Evolutionary conservation across 2,113 vertebrate genomes (phyloP).

Genomic region (Petromus typicus): DNA sequence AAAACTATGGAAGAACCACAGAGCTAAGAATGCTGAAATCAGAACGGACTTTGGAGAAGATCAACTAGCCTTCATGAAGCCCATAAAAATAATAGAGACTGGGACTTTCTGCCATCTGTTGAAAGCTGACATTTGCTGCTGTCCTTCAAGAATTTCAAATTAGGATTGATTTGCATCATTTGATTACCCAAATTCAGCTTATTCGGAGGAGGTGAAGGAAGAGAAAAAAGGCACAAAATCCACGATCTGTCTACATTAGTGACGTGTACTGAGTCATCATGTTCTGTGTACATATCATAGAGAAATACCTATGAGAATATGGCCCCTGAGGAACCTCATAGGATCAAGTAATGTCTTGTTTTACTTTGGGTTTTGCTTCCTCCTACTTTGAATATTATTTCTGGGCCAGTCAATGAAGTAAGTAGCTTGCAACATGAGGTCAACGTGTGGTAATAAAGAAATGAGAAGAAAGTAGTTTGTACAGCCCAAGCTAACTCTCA

Average conservation of each 20-base stretch:
- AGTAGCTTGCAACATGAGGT: not conserved
- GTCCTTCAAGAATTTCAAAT: not conserved
- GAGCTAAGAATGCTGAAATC: not conserved
- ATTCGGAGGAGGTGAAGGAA: not conserved
- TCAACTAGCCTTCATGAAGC: not conserved
- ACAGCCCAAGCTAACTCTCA: not conserved
- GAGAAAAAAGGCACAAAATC: not conserved
- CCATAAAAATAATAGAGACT: not conserved
- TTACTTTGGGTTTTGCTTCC: not conserved
- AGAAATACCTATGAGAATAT: not conserved
- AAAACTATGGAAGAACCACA: conserved; percentile 5
- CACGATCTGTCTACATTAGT: not conserved
- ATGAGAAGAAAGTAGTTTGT: not conserved
- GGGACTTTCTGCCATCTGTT: not conserved
- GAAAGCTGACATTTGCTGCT: not conserved
- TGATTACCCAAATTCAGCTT: not conserved
- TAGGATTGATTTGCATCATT: not conserved
- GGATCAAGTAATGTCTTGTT: not conserved
- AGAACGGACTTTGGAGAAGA: not conserved
- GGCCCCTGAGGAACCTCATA: too few species aligned
- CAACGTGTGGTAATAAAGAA: not conserved
- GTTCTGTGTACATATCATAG: not conserved
- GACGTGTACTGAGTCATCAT: not conserved
- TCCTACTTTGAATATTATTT: not conserved
- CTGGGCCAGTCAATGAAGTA: not conserved